A percentile compares a stretch with the other conserved stretches of the same genome.
These are phyloP conservation scores for Cotesia typhae DNA, from an alignment of 1,140 invertebrate species.

Conservation along the genomic window DNA sequence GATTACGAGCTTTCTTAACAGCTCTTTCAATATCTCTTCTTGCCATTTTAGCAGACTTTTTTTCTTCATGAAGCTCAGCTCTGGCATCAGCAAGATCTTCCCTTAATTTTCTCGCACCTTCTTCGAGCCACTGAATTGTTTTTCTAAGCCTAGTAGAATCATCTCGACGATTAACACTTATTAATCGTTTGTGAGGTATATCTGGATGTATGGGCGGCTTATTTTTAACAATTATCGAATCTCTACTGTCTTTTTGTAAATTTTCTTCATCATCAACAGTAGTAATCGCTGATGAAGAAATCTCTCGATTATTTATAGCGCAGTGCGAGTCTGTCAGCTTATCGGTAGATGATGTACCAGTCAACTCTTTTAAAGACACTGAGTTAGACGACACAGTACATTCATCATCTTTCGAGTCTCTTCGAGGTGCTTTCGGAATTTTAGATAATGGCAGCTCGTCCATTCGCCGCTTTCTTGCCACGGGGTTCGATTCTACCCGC, in stretches of 20 bases:
- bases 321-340: no score
- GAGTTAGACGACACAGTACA: not conserved
- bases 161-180: slow-evolving; percentile 33
- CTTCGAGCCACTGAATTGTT: slow-evolving; percentile 57
- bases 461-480: slow-evolving; percentile 50
- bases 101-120: slow-evolving; percentile 49
- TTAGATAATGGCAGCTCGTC: slow-evolving; percentile 45
- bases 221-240: slow-evolving; percentile 37
- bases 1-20: slow-evolving; percentile 46
- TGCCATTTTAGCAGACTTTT: slow-evolving; percentile 48
- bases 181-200: slow-evolving; percentile 13
- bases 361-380: no score
- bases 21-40: slow-evolving; percentile 50
- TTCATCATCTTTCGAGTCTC: slow-evolving; percentile 22
- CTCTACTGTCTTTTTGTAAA: slow-evolving; percentile 6
- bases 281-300: not conserved
- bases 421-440: slow-evolving; percentile 47
- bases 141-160: slow-evolving; percentile 50
- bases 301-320: no score
- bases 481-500: slow-evolving; percentile 51
- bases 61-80: slow-evolving; percentile 55
- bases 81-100: slow-evolving; percentile 54
- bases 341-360: no score
- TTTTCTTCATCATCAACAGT: not conserved
- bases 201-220: slow-evolving; percentile 40